Evolutionary conservation across 2,888 invertebrate species (phyloP), one percentile per base, ranked within the genome.

Genomic region (Cybosia mesomella): DNA sequence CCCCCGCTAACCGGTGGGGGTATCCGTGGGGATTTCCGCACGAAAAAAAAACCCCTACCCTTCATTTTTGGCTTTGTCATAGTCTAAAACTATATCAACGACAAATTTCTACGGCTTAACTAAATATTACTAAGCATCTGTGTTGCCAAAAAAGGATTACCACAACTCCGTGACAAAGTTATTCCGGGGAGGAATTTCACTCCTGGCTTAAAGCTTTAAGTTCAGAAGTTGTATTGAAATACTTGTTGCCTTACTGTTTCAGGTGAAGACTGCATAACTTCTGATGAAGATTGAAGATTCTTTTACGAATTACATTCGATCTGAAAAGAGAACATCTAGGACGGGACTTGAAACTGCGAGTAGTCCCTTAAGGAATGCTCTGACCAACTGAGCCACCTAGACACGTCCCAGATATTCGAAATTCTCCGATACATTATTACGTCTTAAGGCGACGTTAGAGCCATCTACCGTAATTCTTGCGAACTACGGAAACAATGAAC

Each of bases 111-210:
- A 9, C 49, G n/a, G 49, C 49, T 49, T 49, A n/a, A 49, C n/a
- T 9, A 49, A 49, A 49, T 49, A 49, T 49, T n/a, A 49, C n/a
- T 49, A 49, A 49, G 49, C 49, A 49, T 9, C 49, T n/a, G 8
- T n/a, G n/a, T n/a, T 49, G 49, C 49, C 15, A n/a, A 49, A 43
- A 49, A 49, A n/a, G 49, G 49, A 49, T 49, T 49, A 49, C n/a
- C n/a, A 49, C 49, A 18, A 49, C 49, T 49, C 49, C 49, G n/a
- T 49, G n/a, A 49, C 15, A n/a, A 49, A 49, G 49, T 49, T 49
- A 49, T 49, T 4, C 49, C 49, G n/a, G n/a, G n/a, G 49, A n/a
- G 49, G 18, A 49, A n/a, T 49, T n/a, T n/a, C 43, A 13, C 18
- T 49, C n/a, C n/a, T n/a, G 49, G 49, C n/a, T 34, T 34, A 34